phyloP scores from a whole-genome alignment of 2,888 invertebrate genomes.

The Entomobrya proxima region DNA sequence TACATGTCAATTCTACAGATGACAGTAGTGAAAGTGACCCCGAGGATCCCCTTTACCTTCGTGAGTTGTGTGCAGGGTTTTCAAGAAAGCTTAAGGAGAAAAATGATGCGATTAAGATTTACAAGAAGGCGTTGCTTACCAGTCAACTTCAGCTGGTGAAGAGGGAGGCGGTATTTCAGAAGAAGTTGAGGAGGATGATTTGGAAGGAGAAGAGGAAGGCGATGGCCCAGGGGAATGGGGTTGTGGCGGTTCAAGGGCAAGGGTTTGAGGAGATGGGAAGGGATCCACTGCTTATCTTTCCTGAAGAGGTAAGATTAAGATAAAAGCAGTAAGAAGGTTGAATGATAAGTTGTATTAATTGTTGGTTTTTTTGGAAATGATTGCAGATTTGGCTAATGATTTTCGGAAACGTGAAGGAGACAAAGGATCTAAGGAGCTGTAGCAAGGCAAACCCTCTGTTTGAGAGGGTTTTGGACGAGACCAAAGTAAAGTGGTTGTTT shows the following conservation, averaged over 20 bases:
- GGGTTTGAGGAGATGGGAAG: not conserved
- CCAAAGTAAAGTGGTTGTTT: not conserved
- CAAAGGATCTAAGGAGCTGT: not conserved
- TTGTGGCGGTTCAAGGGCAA: too few relatives aligned
- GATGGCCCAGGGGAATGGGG: not conserved
- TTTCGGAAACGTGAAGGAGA: not conserved
- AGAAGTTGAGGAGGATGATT: not conserved
- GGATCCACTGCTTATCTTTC: not conserved
- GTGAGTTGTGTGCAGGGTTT: not conserved
- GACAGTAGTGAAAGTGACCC: not conserved
- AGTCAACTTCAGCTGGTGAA: not conserved
- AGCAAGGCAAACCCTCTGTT: not conserved
- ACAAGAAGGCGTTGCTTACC: not conserved
- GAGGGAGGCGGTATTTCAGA: not conserved
- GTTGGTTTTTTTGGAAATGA: not conserved
- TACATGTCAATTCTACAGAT: too few relatives aligned
- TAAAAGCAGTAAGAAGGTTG: not conserved
- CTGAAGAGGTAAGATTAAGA: conserved; percentile 2
- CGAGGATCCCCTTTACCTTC: not conserved
- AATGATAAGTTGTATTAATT: not conserved
- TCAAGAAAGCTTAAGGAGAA: not conserved
- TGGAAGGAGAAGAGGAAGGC: not conserved
- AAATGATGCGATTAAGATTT: not conserved
- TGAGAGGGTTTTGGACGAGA: not conserved
- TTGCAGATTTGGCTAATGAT: conserved; percentile 11